Conservation (phyloP, 2,113 vertebrate genomes). For the Phodopus roborovskii region DNA sequence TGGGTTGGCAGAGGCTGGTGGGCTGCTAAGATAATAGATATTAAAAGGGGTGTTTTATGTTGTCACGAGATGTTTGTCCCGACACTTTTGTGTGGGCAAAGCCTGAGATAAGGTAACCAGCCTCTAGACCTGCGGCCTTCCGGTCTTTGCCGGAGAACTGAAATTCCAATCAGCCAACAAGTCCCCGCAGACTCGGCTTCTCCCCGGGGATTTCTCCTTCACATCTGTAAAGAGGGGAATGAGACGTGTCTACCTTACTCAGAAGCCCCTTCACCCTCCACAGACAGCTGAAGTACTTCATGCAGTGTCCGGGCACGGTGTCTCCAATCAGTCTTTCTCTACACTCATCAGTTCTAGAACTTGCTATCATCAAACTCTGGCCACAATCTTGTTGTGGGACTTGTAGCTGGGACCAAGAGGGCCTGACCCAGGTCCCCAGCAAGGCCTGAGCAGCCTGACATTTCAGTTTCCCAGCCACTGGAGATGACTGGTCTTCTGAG, state of each 20-base stretch:
- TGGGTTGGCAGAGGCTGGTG: not conserved
- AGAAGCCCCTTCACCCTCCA: not conserved
- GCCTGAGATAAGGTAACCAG: not conserved
- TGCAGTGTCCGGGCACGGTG: not conserved
- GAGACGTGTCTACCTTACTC: not conserved
- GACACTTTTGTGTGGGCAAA: not conserved
- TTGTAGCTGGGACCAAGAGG: not conserved
- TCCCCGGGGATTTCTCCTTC: too few relatives aligned
- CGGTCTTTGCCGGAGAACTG: too few relatives aligned
- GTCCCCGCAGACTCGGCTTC: not conserved
- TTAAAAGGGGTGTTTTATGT: not conserved
- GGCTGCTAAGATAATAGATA: not conserved
- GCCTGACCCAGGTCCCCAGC: not conserved
- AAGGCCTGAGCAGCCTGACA: not conserved
- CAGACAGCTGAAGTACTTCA: not conserved
- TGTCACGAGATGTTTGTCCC: not conserved
- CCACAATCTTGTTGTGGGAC: not conserved
- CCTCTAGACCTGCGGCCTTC: not conserved
- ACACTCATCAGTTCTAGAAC: not conserved
- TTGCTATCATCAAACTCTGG: not conserved
- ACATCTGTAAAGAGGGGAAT: not conserved
- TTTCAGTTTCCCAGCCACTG: not conserved
- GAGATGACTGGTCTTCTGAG: not conserved
- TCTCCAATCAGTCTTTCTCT: not conserved
- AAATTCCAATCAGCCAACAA: not conserved